Percentiles rank a stretch among this genome's conserved stretches.
These are phyloP conservation scores for Equus przewalskii DNA, from an alignment of 2,113 vertebrate species.

Conservation along the genomic window DNA sequence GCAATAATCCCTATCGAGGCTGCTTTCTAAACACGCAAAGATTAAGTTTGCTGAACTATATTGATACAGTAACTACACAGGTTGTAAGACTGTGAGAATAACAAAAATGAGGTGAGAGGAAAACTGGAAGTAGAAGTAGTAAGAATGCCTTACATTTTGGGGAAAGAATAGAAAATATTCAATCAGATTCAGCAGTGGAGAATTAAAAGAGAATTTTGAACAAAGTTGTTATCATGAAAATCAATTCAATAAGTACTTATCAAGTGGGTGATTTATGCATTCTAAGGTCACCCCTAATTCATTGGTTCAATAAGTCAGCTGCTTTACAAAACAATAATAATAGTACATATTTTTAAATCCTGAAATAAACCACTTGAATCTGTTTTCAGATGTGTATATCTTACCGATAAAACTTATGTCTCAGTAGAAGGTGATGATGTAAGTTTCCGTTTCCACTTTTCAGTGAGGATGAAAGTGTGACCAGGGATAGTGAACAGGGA, in stretches of 20 bases:
- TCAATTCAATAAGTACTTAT: background rate
- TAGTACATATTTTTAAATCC: background rate
- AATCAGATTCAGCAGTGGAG: background rate
- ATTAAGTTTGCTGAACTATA: slow-evolving; percentile 9
- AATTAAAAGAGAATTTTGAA: slow-evolving; percentile 2
- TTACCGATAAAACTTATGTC: background rate
- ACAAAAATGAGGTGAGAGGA: background rate
- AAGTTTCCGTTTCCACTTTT: background rate
- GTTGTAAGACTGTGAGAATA: background rate
- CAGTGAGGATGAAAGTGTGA: background rate
- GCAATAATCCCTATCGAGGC: background rate
- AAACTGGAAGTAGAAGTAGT: background rate
- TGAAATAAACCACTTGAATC: background rate
- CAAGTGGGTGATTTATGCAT: background rate
- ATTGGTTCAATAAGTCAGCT: background rate
- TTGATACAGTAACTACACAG: background rate
- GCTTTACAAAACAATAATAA: background rate
- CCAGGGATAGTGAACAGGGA: background rate
- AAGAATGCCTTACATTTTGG: background rate
- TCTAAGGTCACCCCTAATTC: background rate
- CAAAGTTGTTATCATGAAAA: background rate
- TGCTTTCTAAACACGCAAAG: slow-evolving; percentile 55
- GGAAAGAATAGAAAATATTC: background rate
- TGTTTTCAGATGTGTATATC: background rate
- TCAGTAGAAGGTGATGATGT: background rate